A percentile compares a stretch with the other conserved stretches of the same genome.
Evolutionary conservation across 2,888 invertebrate genomes (phyloP).

Genomic region (Drosophila recens): DNA sequence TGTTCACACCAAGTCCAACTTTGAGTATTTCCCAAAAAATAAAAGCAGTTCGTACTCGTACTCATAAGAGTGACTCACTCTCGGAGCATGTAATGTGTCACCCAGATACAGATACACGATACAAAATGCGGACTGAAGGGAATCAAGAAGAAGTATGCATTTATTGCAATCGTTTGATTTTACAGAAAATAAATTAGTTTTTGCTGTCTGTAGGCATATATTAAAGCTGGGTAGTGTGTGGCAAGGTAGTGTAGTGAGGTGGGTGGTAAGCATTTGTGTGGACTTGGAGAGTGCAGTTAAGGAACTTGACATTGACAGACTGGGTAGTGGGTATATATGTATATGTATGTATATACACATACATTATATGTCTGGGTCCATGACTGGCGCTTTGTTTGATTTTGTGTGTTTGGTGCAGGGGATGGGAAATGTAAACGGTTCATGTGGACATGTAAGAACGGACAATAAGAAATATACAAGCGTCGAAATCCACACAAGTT

Average conservation of each 20-base stretch:
- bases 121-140: constrained; percentile 27
- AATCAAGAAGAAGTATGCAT: not conserved
- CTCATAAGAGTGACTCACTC: constrained; percentile 46
- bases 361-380: not conserved
- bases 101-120: constrained; percentile 50
- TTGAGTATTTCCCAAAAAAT: constrained; percentile 54
- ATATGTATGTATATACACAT: not conserved
- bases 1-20: constrained; percentile 17
- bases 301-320: constrained; percentile 17
- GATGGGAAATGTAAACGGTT: constrained; percentile 23
- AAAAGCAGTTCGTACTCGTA: constrained; percentile 4
- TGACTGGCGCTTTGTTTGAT: constrained; percentile 45
- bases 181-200: not conserved
- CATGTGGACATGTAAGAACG: constrained; percentile 34
- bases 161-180: not conserved
- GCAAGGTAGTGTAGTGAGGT: not conserved
- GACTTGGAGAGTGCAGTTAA: not conserved
- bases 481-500: constrained; percentile 52
- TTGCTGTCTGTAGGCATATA: not conserved
- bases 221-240: not conserved
- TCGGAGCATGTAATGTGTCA: constrained; percentile 51
- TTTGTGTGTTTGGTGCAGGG: not conserved
- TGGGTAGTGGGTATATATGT: not conserved
- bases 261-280: not conserved
- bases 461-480: constrained; percentile 36